Percentiles rank a stretch among this genome's conserved stretches.
Conservation (phyloP, 2,888 invertebrate species). For the Campoplex capitator region DNA sequence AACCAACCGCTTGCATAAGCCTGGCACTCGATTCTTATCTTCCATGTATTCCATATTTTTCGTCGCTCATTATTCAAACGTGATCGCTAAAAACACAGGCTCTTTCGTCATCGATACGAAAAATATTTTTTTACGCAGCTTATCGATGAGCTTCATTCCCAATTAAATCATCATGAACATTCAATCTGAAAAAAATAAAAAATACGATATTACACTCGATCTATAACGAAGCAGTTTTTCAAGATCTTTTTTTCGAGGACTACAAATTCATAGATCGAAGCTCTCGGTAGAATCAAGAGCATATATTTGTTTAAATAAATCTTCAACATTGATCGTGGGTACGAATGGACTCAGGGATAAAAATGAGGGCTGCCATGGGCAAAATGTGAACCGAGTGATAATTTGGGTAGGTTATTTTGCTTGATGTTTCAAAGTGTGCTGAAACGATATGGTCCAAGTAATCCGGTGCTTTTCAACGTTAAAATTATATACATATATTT, state of each 20-base stretch:
- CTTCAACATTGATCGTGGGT: neutral
- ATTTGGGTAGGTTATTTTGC: neutral
- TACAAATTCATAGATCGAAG: neutral
- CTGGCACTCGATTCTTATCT: constrained; percentile 26
- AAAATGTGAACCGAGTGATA: constrained; percentile 8
- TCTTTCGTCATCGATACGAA: neutral
- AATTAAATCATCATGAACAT: neutral
- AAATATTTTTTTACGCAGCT: neutral
- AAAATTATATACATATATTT: neutral
- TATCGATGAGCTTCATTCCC: neutral
- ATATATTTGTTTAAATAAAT: neutral
- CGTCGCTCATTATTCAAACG: neutral
- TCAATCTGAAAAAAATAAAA: neutral
- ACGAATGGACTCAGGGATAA: neutral
- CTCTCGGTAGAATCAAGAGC: neutral
- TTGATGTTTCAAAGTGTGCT: constrained; percentile 1
- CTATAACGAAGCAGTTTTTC: neutral
- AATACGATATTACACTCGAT: neutral
- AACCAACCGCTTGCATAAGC: neutral
- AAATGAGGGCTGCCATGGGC: neutral
- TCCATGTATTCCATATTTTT: constrained; percentile 4
- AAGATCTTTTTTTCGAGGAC: neutral
- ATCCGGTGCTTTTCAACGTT: neutral
- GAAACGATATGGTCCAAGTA: neutral
- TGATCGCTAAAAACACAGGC: neutral